Base-by-base conservation (phyloP, 2,113 vertebrate genomes). In the Chionodraco myersi region DNA sequence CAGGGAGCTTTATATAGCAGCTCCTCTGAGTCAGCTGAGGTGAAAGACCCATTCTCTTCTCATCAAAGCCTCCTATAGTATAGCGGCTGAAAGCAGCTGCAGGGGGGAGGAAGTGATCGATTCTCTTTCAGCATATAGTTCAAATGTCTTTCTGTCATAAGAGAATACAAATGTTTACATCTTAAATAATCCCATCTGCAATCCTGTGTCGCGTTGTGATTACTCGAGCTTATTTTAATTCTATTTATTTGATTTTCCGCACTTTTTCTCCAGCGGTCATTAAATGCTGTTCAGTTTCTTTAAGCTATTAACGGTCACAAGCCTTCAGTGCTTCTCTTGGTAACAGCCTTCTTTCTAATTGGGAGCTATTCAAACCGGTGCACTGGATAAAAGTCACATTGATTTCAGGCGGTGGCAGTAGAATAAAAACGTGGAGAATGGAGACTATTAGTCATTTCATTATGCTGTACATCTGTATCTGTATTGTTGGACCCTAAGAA, bases 291-390 rank as follows among this genome's bases (percentile, higher is more conserved):
- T 72, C 10, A 6, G 58, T 65, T 75, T 82, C 60, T 53, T 80
- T 12, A 49, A 75, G 81, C 86, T 86, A 81, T 86, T 79, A 92
- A 94, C 94, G 94, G 89, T 94, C 90, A 90, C 23, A 21, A 69
- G 61, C 75, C 57, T 72, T 65, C 75, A 13, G 78, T 62, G 70
- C 34, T 63, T 75, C 69, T 79, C 62, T 60, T 92, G 77, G 88
- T 85, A 83, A 79, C 74, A 81, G 81, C 87, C 81, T 79, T 86
- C 51, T 63, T 78, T 76, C 77, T 91, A 89, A 90, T 90, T 89
- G 86, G 82, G 49, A 54, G 79, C 36, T 65, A 77, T 87, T 90
- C 60, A 76, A 89, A 90, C 72, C 63, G 53, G 59, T 77, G 85
- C 44, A 80, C 10, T 57, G 79, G 71, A 41, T 79, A 83, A 88